Evolutionary conservation across 2,113 vertebrate genomes (phyloP), one percentile per base, ranked within the genome.

Genomic region (Porphyrio hochstetteri): DNA sequence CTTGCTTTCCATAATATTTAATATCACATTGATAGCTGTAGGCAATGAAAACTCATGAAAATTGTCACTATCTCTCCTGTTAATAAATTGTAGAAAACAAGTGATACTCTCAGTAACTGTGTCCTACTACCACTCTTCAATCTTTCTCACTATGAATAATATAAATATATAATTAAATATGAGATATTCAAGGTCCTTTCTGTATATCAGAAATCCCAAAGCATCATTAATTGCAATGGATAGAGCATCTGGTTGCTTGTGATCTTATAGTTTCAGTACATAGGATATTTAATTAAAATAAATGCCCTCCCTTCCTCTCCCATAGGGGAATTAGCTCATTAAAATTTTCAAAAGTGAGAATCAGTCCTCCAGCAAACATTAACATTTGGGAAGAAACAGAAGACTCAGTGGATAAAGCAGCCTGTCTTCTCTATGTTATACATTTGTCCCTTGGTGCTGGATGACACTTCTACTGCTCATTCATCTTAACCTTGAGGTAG

Each of bases 321-420:
- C 95, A 69, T 82, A 67, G 42, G 81, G 28, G 33, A 96, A 57
- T 86, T 79, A 70, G 28, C 24, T 85, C 95, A 91, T 87, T 88
- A 94, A 83, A 50, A 60, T 67, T 78, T 96, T 60, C 77, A 78
- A 82, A 86, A 92, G 28, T 80, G 28, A 91, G 40, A 95, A 80
- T 46, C 64, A 91, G 68, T 86, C 76, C 86, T 94, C 56, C 72
- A 95, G 89, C 86, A 94, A 95, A 72, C 55, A 87, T 93, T 97
- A 87, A 85, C 81, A 92, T 96, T 95, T 95, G 40, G 29, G 19
- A 82, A 87, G 59, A 16, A 77, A 28, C 36, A 89, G 48, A 56
- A 91, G 36, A 86, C 24, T 79, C 19, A 4, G 13, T 57, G 24
- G 38, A 60, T 85, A 85, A 92, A 82, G 29, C 52, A 89, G 61